phyloP scores from a whole-genome alignment of 2,888 invertebrate genomes.

The Orthonevra nobilis region DNA sequence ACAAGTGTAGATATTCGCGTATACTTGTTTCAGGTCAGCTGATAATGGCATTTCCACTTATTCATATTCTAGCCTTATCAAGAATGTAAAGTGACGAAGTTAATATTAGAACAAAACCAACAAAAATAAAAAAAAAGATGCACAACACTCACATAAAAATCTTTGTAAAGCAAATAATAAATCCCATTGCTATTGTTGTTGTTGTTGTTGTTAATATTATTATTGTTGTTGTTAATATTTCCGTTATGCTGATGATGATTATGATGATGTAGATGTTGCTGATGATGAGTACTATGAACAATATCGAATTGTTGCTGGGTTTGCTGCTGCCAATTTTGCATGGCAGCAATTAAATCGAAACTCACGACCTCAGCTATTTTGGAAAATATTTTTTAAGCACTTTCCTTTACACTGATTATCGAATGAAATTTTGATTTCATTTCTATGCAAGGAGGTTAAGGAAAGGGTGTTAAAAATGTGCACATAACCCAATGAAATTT shows the following conservation, averaged over 20 bases:
- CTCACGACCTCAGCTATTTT: slow-evolving; percentile 41
- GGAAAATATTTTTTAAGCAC: slow-evolving; percentile 15
- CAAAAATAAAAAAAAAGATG: neutral
- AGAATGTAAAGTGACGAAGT: too few species aligned
- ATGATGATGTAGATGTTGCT: slow-evolving; percentile 55
- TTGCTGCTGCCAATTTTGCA: slow-evolving; percentile 78
- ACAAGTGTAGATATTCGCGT: neutral
- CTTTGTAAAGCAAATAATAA: slow-evolving; percentile 79
- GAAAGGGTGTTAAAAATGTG: too few species aligned
- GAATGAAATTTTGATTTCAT: too few species aligned
- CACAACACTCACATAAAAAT: slow-evolving; percentile 77
- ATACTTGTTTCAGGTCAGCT: slow-evolving; percentile 28
- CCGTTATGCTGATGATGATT: slow-evolving; percentile 71
- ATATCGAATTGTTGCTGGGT: slow-evolving; percentile 73
- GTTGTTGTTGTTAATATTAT: too few species aligned
- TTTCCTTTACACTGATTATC: too few species aligned
- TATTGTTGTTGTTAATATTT: slow-evolving; percentile 67
- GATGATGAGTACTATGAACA: slow-evolving; percentile 55
- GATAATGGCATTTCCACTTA: slow-evolving; percentile 38
- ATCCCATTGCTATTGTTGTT: slow-evolving; percentile 75
- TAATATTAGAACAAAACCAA: too few species aligned
- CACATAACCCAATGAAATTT: too few species aligned
- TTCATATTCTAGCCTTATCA: slow-evolving; percentile 19
- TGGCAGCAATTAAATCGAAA: slow-evolving; percentile 72
- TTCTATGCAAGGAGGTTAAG: too few species aligned